These are phyloP conservation scores for Acanthiza pusilla DNA, from an alignment of 2,797 vertebrate species.

Conservation along the genomic window DNA sequence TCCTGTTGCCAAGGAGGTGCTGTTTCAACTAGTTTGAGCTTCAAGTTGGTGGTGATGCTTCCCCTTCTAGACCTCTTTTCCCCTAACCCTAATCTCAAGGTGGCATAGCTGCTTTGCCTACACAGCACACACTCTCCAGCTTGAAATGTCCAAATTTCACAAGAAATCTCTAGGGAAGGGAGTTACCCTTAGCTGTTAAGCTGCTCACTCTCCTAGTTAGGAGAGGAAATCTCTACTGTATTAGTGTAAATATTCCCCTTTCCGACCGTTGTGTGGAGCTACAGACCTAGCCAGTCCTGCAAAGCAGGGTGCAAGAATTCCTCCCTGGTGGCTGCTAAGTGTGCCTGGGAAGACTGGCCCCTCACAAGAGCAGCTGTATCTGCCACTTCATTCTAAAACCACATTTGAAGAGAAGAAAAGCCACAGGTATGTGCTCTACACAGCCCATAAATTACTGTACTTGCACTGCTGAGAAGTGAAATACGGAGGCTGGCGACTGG, in stretches of 20 bases:
- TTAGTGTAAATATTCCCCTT: neutral
- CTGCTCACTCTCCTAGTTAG: neutral
- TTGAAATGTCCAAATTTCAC: neutral
- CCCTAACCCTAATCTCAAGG: neutral
- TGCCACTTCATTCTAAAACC: neutral
- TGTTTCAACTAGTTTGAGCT: neutral
- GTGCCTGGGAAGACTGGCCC: neutral
- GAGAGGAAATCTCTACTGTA: neutral
- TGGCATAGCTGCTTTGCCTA: neutral
- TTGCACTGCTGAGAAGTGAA: neutral
- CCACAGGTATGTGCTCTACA: neutral
- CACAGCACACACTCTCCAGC: neutral
- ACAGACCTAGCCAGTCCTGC: neutral
- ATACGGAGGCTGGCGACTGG: neutral
- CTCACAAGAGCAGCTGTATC: neutral
- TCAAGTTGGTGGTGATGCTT: neutral
- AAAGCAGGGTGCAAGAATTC: neutral
- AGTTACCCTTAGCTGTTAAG: neutral
- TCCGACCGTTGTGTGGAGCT: neutral
- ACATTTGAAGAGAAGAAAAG: neutral
- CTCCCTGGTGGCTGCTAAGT: neutral
- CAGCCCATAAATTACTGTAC: neutral
- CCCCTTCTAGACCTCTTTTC: neutral
- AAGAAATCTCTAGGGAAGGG: neutral
- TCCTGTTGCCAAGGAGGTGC: neutral